phyloP scores from a whole-genome alignment of 2,113 vertebrate species.

The Clarias batrachus region DNA sequence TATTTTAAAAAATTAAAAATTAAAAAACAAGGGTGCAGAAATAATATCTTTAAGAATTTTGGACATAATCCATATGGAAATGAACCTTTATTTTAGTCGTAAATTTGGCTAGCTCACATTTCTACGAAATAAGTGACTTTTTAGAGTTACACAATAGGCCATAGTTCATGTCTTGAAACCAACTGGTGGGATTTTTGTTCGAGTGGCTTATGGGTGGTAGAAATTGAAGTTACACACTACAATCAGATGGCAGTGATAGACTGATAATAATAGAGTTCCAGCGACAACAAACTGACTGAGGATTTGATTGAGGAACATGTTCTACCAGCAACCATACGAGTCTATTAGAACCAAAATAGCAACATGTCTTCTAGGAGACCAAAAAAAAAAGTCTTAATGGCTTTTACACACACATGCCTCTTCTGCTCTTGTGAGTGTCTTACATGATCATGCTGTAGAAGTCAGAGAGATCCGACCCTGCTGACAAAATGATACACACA shows the following conservation, averaged over 20 bases:
- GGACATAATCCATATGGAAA: neutral
- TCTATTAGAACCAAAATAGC: constrained; percentile 15
- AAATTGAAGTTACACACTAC: neutral
- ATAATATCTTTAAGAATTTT: neutral
- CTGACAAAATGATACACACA: constrained; percentile 12
- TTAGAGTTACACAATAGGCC: neutral
- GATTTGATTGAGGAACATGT: neutral
- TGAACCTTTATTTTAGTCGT: neutral
- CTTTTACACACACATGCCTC: neutral
- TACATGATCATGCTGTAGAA: constrained; percentile 1
- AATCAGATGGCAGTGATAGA: neutral
- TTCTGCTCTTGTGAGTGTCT: neutral
- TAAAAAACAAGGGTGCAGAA: neutral
- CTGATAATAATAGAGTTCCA: neutral
- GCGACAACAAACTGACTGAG: neutral
- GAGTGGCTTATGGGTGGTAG: neutral
- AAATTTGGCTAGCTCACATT: neutral
- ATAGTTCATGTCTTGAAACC: neutral
- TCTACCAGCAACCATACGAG: neutral
- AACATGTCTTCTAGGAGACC: constrained; percentile 6
- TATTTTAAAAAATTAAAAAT: neutral
- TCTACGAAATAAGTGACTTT: neutral
- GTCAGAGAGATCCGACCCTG: neutral
- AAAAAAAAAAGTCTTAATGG: neutral
- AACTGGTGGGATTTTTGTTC: neutral